Conservation (phyloP, 2,888 invertebrate genomes). For the Rhagium mordax region DNA sequence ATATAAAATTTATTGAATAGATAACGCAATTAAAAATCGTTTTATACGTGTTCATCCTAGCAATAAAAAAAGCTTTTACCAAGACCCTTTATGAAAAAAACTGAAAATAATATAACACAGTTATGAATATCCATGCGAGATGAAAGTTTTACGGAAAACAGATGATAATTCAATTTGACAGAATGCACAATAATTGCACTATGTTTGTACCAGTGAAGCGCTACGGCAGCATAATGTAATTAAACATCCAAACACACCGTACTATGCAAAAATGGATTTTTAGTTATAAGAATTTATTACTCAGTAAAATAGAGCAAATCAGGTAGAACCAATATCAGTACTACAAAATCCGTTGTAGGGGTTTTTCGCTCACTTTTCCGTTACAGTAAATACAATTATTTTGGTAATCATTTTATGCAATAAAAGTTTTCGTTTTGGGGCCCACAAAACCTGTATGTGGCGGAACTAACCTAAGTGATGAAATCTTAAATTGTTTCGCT, state of each 20-base stretch:
- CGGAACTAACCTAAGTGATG: slow-evolving; percentile 14
- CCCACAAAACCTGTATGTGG: background rate
- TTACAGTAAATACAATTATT: background rate
- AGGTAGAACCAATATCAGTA: too few species aligned
- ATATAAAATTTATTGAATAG: background rate
- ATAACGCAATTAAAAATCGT: slow-evolving; percentile 10
- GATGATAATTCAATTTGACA: slow-evolving; percentile 26
- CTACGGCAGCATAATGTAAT: slow-evolving; percentile 1
- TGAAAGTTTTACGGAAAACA: slow-evolving; percentile 22
- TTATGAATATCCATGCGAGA: slow-evolving; percentile 18
- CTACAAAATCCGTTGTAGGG: too few species aligned
- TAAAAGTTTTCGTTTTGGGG: background rate
- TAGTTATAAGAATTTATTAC: background rate
- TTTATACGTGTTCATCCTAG: slow-evolving; percentile 1
- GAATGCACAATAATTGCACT: slow-evolving; percentile 13
- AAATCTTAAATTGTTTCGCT: slow-evolving; percentile 3
- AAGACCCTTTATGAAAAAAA: background rate
- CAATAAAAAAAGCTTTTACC: slow-evolving; percentile 14
- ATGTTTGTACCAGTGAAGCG: slow-evolving; percentile 7
- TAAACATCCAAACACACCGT: slow-evolving; percentile 9
- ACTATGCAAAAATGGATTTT: slow-evolving; percentile 8
- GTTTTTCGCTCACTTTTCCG: too few species aligned
- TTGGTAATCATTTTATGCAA: background rate
- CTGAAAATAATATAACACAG: slow-evolving; percentile 18
- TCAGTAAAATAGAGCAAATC: too few species aligned